phyloP scores from a whole-genome alignment of 2,797 vertebrate genomes.

The Manis pentadactyla region DNA sequence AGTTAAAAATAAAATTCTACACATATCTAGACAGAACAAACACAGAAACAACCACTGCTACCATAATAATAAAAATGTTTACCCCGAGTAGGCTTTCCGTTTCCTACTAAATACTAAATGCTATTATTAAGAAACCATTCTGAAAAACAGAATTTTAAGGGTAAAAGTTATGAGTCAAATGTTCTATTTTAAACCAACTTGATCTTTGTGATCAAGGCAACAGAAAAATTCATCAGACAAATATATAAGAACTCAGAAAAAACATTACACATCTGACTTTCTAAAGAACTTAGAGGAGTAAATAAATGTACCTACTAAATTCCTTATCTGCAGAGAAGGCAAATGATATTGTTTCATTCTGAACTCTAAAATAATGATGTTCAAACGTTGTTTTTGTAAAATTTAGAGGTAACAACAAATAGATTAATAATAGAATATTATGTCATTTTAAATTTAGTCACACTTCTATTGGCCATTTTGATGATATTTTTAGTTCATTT shows the following conservation, averaged over 20 bases:
- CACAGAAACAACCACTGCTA: not conserved
- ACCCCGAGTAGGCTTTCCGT: not conserved
- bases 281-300: not conserved
- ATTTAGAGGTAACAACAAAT: not conserved
- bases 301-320: not conserved
- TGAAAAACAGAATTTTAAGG: constrained; percentile 2
- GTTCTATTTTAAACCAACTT: not conserved
- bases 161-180: not conserved
- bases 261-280: not conserved
- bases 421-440: not conserved
- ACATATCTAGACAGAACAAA: not conserved
- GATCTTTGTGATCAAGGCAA: not conserved
- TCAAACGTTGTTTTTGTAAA: constrained; percentile 7
- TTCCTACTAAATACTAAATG: not conserved
- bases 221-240: constrained; percentile 15
- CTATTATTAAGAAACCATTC: not conserved
- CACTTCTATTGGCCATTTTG: too few relatives aligned
- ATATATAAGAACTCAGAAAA: not conserved
- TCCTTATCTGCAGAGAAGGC: not conserved
- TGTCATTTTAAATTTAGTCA: not conserved
- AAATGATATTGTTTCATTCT: constrained; percentile 13
- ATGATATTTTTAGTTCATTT: too few relatives aligned
- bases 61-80: not conserved
- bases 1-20: not conserved
- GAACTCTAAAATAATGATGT: not conserved